Conservation (phyloP, 1,140 invertebrate genomes). For the Brachionus plicatilis region DNA sequence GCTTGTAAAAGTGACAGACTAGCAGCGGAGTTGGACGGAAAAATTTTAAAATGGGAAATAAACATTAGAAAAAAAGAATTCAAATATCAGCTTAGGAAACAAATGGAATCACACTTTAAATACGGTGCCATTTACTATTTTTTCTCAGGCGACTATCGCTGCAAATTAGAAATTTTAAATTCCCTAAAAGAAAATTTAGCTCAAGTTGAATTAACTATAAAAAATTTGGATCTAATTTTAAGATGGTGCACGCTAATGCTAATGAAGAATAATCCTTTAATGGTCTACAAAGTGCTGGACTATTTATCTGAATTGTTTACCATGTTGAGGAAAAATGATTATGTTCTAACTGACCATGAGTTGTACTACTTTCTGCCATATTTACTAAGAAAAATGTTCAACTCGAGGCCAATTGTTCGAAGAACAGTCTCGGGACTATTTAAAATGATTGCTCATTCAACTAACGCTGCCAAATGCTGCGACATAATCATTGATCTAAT, state of each 20-base stretch:
- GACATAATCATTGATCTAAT: conserved; percentile 4
- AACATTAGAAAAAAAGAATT: background rate
- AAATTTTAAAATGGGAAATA: background rate
- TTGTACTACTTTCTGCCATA: background rate
- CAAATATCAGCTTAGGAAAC: background rate
- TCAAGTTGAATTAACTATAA: background rate
- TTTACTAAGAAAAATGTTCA: background rate
- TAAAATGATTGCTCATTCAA: background rate
- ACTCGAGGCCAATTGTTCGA: background rate
- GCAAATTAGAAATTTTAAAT: background rate
- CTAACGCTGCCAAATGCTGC: background rate
- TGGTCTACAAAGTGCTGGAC: background rate
- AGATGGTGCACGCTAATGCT: background rate
- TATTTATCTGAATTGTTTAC: background rate
- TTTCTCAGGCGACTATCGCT: background rate
- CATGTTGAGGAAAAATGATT: background rate
- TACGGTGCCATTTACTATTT: background rate
- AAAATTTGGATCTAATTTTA: background rate
- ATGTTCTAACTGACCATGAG: background rate
- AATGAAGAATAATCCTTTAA: background rate
- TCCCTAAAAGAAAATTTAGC: background rate
- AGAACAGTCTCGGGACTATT: background rate
- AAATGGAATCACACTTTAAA: background rate
- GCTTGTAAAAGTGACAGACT: background rate
- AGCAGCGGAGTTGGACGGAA: background rate